Evolutionary conservation across 2,113 vertebrate species (phyloP).

Genomic region (Stomatorhinus ivindoensis): DNA sequence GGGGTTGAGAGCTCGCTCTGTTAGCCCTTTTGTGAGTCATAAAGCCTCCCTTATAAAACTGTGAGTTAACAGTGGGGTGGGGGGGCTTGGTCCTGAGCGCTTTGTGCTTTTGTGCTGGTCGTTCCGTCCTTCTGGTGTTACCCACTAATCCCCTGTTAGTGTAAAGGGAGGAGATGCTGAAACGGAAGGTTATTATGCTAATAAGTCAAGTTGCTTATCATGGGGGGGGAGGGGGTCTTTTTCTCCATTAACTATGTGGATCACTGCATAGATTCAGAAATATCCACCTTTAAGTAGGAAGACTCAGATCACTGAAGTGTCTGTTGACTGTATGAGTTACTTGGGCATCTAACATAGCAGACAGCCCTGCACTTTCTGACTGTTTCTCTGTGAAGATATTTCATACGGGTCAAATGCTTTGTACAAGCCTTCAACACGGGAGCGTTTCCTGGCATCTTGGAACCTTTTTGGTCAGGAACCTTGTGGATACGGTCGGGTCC

Average conservation of each 20-base stretch:
- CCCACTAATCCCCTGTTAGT: conserved; percentile 1
- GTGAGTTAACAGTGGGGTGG: neutral
- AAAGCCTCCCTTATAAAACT: neutral
- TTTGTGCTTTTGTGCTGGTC: neutral
- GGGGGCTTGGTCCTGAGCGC: neutral
- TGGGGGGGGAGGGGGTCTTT: neutral
- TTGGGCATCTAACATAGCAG: neutral
- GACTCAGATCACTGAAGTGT: neutral
- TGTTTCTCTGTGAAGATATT: neutral
- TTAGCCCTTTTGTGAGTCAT: neutral
- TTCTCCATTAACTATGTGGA: neutral
- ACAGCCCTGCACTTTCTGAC: neutral
- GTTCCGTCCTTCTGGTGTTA: conserved; percentile 3
- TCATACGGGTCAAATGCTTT: neutral
- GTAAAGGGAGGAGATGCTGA: neutral
- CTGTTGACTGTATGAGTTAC: neutral
- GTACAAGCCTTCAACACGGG: neutral
- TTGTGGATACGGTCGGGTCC: neutral
- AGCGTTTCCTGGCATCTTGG: neutral
- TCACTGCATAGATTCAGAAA: neutral
- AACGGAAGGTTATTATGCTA: neutral
- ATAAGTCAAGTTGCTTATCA: neutral
- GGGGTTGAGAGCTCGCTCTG: neutral
- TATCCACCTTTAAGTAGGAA: neutral
- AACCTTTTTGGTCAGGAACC: neutral